Evolutionary conservation across 2,797 vertebrate species (phyloP).

Genomic region (Acanthurus leucopareius): DNA sequence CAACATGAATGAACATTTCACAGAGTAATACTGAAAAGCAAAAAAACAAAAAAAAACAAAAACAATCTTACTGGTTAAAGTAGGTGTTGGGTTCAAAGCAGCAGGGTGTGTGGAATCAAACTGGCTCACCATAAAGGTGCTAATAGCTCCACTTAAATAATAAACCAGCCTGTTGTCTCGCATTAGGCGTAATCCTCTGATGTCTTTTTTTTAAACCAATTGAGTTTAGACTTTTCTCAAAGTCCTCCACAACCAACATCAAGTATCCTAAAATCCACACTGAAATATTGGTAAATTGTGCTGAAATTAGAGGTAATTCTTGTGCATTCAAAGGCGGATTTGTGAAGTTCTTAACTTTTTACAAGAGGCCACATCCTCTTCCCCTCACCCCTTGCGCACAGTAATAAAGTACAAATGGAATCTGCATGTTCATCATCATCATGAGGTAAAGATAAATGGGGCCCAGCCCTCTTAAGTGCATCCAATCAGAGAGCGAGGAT

Average conservation of each 20-base stretch:
- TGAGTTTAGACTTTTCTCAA: conserved; percentile 38
- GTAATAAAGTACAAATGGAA: conserved; percentile 64
- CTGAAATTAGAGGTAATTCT: conserved; percentile 64
- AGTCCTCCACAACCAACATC: conserved; percentile 31
- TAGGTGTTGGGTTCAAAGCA: conserved; percentile 65
- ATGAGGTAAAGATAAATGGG: conserved; percentile 74
- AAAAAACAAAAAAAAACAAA: conserved; percentile 49
- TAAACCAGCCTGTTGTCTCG: conserved; percentile 36
- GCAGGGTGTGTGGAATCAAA: conserved; percentile 60
- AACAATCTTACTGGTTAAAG: conserved; percentile 55
- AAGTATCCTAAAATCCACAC: conserved; percentile 40
- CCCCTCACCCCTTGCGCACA: conserved; percentile 38
- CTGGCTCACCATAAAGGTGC: conserved; percentile 54
- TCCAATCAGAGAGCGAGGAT: conserved; percentile 69
- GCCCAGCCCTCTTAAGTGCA: conserved; percentile 81
- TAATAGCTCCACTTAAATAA: conserved; percentile 43
- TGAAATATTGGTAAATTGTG: conserved; percentile 62
- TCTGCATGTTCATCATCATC: conserved; percentile 55
- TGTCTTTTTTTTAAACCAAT: conserved; percentile 45
- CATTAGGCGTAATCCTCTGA: conserved; percentile 20
- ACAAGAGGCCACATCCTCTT: conserved; percentile 56
- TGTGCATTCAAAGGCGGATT: conserved; percentile 60
- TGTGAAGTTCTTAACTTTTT: conserved; percentile 54
- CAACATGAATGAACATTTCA: conserved; percentile 74
- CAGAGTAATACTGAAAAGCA: conserved; percentile 83